Evolutionary conservation across 37 sponge, comb jelly and placozoan species (phyloP), one percentile per base, ranked within the genome.

Genomic region (Tethya wilhelma): DNA sequence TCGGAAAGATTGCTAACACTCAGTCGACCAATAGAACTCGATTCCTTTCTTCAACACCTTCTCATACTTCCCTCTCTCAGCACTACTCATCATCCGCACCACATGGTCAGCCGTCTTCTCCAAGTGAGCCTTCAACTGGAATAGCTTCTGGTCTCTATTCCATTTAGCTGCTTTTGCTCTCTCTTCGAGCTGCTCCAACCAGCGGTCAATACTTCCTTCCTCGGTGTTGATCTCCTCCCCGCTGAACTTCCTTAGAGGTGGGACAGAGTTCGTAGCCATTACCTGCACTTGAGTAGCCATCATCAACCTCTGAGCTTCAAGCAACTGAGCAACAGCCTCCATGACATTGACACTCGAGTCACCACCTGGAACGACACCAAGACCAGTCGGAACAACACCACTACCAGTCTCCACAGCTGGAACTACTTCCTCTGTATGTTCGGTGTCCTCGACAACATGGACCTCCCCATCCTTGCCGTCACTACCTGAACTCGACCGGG

Each of bases 131-230:
- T 74, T 74, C 79, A 79, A 30, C 38, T 79, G 67, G 45, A 79
- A 79, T 68, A 79, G 28, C 56, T 79, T 65, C 68, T 79, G 79
- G 4, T 66, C 68, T 3, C 45, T 41, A 67, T 65, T 64, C 79
- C 68, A 79, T 33, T 44, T n/a, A 44, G 38, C 44, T 23, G 46
- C 49, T 46, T 67, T 79, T 53, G 68, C 79, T 32, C 68, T 32
- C 45, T 79, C 68, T 56, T 79, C 79, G 46, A 79, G 67, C 43
- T 64, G 66, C 65, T 79, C 79, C 42, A 79, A 5, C 79, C 79
- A 79, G 2, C 79, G 55, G 1, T 79, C 79, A 66, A 79, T 60
- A 36, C 79, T 67, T 7, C 56, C 78, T 60, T 79, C 68, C 9
- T 79, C 79, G 5, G 68, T 44, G 38, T 79, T 25, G 38, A 64